These are phyloP conservation scores for Coelopa frigida DNA, from an alignment of 1,140 invertebrate genomes.

Conservation along the genomic window DNA sequence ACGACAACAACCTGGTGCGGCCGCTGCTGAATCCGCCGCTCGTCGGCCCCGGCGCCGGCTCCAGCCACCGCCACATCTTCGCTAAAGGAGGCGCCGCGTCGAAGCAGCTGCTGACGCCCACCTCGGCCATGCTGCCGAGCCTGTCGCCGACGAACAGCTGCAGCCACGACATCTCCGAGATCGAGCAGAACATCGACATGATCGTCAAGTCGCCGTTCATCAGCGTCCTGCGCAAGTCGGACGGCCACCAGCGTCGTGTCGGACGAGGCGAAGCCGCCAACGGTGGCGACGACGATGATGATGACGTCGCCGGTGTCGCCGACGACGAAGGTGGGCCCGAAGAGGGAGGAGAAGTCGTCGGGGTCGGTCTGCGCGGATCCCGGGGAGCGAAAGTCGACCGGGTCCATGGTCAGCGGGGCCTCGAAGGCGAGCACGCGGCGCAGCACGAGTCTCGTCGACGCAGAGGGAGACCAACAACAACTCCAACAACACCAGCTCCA, in stretches of 20 bases:
- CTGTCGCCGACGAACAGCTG: conserved; percentile 4
- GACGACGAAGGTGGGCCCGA: no score
- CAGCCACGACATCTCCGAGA: conserved; percentile 27
- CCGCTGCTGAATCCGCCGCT: conserved; percentile 18
- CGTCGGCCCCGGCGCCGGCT: neutral
- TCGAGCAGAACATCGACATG: conserved; percentile 39
- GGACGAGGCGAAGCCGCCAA: neutral
- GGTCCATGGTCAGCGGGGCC: conserved; percentile 19
- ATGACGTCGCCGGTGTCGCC: neutral
- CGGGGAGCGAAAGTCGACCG: conserved; percentile 16
- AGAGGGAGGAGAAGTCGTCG: no score
- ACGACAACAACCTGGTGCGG: conserved; percentile 35
- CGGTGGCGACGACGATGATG: neutral
- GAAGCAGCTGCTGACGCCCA: conserved; percentile 19
- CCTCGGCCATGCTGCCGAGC: conserved; percentile 18
- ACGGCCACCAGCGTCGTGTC: conserved; percentile 14
- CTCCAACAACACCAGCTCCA: conserved; percentile 3
- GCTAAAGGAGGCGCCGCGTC: no score
- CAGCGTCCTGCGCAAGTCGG: conserved; percentile 32
- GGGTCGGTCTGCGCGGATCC: no score
- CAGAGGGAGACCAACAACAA: conserved; percentile 7
- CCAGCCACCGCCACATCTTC: no score
- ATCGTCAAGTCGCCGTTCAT: conserved; percentile 40
- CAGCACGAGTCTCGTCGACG: conserved; percentile 1
- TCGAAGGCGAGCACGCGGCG: neutral